Conservation (phyloP, 2,113 vertebrate species). For the Danio rerio region DNA sequence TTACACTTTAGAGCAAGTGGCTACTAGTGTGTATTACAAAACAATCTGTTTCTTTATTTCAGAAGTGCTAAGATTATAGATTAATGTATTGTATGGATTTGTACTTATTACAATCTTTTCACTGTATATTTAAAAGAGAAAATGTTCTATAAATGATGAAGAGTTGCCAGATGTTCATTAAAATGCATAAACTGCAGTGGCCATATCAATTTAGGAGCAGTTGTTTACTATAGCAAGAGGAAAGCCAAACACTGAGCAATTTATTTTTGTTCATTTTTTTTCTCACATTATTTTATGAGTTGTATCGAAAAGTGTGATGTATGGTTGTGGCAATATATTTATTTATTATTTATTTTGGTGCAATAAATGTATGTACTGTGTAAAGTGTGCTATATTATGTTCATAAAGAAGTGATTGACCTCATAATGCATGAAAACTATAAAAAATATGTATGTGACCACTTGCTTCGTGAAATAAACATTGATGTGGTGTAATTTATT, state of each 20-base stretch:
- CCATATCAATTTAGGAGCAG: background rate
- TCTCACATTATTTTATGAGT: background rate
- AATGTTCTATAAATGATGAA: conserved; percentile 2
- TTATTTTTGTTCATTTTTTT: conserved; percentile 1
- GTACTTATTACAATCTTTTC: background rate
- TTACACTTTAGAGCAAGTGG: background rate
- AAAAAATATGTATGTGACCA: conserved; percentile 39
- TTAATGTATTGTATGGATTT: background rate
- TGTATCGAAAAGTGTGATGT: conserved; percentile 4
- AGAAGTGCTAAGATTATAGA: background rate
- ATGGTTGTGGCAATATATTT: background rate
- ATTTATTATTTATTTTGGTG: background rate
- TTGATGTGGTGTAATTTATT: conserved; percentile 12
- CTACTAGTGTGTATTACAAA: background rate
- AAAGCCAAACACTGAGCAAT: conserved; percentile 17
- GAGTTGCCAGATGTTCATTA: conserved; percentile 27
- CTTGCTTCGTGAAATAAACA: conserved; percentile 51
- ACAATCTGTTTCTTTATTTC: background rate
- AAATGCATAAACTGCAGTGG: background rate
- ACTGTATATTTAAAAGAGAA: background rate
- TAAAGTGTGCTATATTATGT: conserved; percentile 25
- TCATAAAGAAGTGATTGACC: conserved; percentile 23
- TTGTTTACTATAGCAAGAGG: no score
- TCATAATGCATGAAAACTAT: conserved; percentile 54
- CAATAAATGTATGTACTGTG: conserved; percentile 6